Conservation (phyloP, 2,888 invertebrate species). For the Malthinus flaveolus region DNA sequence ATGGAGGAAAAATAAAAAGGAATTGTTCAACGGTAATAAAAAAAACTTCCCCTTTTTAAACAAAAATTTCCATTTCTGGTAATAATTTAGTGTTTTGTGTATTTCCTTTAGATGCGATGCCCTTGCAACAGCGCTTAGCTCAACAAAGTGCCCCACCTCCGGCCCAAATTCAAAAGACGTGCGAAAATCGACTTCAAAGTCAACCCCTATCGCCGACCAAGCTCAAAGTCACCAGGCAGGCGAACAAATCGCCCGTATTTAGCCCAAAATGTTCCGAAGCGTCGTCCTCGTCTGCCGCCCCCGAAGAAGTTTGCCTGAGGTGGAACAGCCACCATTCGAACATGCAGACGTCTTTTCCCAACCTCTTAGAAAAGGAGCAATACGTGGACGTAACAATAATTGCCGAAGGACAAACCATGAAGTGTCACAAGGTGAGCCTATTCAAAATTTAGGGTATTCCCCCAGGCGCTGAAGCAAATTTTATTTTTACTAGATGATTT, state of each 20-base stretch:
- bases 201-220: conserved; percentile 49
- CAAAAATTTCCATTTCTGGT: not conserved
- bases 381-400: conserved; percentile 61
- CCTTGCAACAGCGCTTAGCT: conserved; percentile 41
- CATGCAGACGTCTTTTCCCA: conserved; percentile 59
- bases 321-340: conserved; percentile 63
- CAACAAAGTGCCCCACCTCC: conserved; percentile 7
- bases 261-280: conserved; percentile 17
- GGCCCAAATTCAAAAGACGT: conserved; percentile 11
- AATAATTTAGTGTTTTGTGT: conserved; percentile 6
- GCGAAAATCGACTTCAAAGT: conserved; percentile 37
- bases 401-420: conserved; percentile 58
- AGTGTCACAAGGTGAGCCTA: conserved; percentile 57
- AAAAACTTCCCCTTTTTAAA: too few relatives aligned
- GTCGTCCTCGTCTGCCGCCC: conserved; percentile 10
- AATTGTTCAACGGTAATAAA: not conserved
- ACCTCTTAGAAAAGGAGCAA: conserved; percentile 56
- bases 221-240: conserved; percentile 47
- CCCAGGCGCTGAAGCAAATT: conserved; percentile 3
- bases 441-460: not conserved
- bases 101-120: conserved; percentile 47
- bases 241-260: conserved; percentile 23
- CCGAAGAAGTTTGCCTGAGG: conserved; percentile 55
- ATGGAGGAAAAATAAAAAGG: conserved; percentile 37
- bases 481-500: conserved; percentile 57